Evolutionary conservation across 2,113 vertebrate species (phyloP).

Genomic region (Siniperca knerii): DNA sequence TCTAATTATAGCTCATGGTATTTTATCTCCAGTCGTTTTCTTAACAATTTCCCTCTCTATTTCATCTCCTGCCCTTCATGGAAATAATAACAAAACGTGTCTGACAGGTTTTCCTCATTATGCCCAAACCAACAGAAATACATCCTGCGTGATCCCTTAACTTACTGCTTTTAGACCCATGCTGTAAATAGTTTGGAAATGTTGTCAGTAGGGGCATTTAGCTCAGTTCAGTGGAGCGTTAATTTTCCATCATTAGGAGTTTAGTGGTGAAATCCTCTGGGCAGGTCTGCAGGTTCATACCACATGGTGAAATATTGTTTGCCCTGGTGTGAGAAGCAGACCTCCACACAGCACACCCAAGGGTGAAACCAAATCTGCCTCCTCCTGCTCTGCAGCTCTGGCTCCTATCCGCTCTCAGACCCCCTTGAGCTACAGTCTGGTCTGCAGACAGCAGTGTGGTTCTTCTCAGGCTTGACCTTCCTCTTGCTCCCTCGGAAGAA

Average conservation of each 20-base stretch:
- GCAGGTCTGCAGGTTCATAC: conserved; percentile 66
- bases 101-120: conserved; percentile 69
- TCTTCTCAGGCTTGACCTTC: conserved; percentile 67
- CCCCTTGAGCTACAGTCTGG: conserved; percentile 63
- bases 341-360: conserved; percentile 62
- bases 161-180: conserved; percentile 29
- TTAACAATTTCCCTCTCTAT: conserved; percentile 26
- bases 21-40: conserved; percentile 59
- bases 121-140: conserved; percentile 61
- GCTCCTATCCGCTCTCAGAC: conserved; percentile 65
- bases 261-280: conserved; percentile 61
- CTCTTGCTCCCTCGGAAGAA: conserved; percentile 26
- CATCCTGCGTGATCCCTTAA: conserved; percentile 53
- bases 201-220: conserved; percentile 67
- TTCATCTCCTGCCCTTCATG: conserved; percentile 45
- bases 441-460: conserved; percentile 55
- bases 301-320: conserved; percentile 76
- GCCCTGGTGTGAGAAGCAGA: conserved; percentile 71
- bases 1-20: conserved; percentile 52
- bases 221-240: conserved; percentile 72
- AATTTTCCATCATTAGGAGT: conserved; percentile 83
- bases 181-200: conserved; percentile 64
- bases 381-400: conserved; percentile 61
- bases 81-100: conserved; percentile 59
- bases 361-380: conserved; percentile 78